phyloP scores from a whole-genome alignment of 92 coral and sea anemone species.

The Palythoa caribaeorum region DNA sequence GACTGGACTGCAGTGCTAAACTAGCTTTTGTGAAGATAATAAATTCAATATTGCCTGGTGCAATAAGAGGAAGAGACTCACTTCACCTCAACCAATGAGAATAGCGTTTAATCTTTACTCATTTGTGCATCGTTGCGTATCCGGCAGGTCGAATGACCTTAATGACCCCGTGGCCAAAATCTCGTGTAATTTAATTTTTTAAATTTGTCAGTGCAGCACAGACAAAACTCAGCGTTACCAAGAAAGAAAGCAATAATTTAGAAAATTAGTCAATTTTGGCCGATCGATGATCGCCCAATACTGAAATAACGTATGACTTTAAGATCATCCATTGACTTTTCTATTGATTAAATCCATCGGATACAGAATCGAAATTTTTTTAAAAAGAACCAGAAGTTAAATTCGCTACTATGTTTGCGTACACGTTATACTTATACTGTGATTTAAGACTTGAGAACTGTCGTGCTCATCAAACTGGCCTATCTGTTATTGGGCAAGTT shows the following conservation, averaged over 20 bases:
- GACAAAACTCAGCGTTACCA: background rate
- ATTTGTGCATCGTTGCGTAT: slow-evolving; percentile 17
- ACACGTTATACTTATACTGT: too few relatives aligned
- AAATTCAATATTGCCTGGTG: slow-evolving; percentile 51
- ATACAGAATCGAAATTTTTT: too few relatives aligned
- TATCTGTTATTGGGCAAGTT: too few relatives aligned
- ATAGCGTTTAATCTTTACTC: background rate
- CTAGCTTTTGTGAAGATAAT: slow-evolving; percentile 31
- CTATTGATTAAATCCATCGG: too few relatives aligned
- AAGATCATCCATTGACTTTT: background rate
- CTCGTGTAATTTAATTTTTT: background rate
- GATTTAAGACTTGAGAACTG: too few relatives aligned
- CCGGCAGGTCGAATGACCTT: slow-evolving; percentile 35
- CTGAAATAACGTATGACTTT: background rate
- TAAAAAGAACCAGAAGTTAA: too few relatives aligned
- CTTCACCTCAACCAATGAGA: slow-evolving; percentile 27
- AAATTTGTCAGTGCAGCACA: background rate
- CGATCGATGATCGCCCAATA: background rate
- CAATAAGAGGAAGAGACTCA: slow-evolving; percentile 41
- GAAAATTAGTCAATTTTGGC: background rate
- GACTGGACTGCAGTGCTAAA: slow-evolving; percentile 40
- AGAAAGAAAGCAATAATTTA: background rate
- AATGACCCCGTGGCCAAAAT: slow-evolving; percentile 12
- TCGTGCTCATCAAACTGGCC: too few relatives aligned
- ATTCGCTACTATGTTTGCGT: too few relatives aligned